These are phyloP conservation scores for Leuctra nigra DNA, from an alignment of 2,888 invertebrate genomes.

Conservation along the genomic window DNA sequence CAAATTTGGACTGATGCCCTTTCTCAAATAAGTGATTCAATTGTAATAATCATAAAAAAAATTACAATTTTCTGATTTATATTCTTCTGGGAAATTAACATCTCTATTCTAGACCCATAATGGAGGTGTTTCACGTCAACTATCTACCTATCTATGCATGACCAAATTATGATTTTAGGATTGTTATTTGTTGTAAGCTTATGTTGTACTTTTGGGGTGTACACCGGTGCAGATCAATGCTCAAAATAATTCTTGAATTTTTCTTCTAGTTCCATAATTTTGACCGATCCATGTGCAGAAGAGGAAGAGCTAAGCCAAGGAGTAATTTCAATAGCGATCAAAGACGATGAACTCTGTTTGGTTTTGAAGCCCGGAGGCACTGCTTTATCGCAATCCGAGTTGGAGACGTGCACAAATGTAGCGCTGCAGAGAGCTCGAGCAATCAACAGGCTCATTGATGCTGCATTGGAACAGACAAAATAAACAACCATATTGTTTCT, in stretches of 20 bases:
- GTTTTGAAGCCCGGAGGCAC: slow-evolving; percentile 68
- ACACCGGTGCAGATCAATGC: not conserved
- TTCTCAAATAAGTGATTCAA: too few relatives aligned
- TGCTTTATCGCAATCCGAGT: slow-evolving; percentile 49
- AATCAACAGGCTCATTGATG: slow-evolving; percentile 43
- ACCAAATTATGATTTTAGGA: not conserved
- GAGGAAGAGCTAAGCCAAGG: slow-evolving; percentile 71
- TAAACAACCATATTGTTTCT: slow-evolving; percentile 6
- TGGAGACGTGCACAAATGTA: slow-evolving; percentile 52
- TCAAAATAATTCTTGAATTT: slow-evolving; percentile 23
- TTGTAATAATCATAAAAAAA: too few relatives aligned
- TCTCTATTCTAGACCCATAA: too few relatives aligned
- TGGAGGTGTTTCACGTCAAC: too few relatives aligned
- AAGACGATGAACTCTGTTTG: slow-evolving; percentile 55
- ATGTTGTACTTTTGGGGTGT: not conserved
- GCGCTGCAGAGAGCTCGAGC: slow-evolving; percentile 52
- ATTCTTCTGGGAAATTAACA: too few relatives aligned
- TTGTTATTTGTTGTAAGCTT: not conserved
- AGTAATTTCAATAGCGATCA: slow-evolving; percentile 60
- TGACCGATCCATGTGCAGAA: slow-evolving; percentile 76
- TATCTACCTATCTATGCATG: not conserved
- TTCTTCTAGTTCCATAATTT: slow-evolving; percentile 53
- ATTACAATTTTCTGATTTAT: too few relatives aligned
- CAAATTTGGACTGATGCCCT: too few relatives aligned
- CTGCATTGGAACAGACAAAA: slow-evolving; percentile 31